phyloP scores from a whole-genome alignment of 37 sponge, comb jelly and placozoan genomes.

The Halisarca cf. caerulea region DNA sequence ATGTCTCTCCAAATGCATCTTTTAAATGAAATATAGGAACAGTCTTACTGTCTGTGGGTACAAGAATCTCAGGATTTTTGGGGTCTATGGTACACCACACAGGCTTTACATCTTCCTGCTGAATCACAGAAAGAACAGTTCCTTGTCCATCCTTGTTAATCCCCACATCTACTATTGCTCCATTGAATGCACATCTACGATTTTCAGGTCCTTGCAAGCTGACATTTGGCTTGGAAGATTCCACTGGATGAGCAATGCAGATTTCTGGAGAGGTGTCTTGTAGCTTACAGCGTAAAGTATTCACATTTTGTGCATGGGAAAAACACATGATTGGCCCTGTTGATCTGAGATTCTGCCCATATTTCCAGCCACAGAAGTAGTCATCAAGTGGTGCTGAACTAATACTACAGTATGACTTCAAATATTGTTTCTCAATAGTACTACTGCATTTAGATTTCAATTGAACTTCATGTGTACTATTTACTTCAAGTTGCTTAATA shows the following conservation, averaged over 20 bases:
- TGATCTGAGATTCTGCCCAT: no score
- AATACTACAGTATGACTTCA: no score
- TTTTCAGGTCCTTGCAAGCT: constrained; percentile 39
- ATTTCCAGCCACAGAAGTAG: no score
- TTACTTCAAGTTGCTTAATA: no score
- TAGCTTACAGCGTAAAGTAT: no score
- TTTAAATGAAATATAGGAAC: constrained; percentile 1
- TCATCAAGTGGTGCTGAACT: no score
- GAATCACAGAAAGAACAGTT: constrained; percentile 14
- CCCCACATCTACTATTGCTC: constrained; percentile 47
- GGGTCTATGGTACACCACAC: constrained; percentile 45
- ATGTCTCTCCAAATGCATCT: no score
- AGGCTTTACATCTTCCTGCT: constrained; percentile 8
- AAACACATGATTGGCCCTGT: no score
- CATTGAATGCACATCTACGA: constrained; percentile 63
- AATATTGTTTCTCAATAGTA: no score
- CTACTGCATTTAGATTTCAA: no score
- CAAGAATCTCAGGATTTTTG: constrained; percentile 38
- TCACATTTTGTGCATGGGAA: no score
- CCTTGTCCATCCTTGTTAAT: neutral
- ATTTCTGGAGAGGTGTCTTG: neutral
- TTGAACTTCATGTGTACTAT: no score
- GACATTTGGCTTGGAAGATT: constrained; percentile 30
- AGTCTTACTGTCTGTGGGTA: constrained; percentile 37
- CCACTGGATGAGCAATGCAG: constrained; percentile 56